Percentiles rank a stretch among this genome's conserved stretches.
phyloP scores from a whole-genome alignment of 2,797 vertebrate species.

The Gastrophryne carolinensis region DNA sequence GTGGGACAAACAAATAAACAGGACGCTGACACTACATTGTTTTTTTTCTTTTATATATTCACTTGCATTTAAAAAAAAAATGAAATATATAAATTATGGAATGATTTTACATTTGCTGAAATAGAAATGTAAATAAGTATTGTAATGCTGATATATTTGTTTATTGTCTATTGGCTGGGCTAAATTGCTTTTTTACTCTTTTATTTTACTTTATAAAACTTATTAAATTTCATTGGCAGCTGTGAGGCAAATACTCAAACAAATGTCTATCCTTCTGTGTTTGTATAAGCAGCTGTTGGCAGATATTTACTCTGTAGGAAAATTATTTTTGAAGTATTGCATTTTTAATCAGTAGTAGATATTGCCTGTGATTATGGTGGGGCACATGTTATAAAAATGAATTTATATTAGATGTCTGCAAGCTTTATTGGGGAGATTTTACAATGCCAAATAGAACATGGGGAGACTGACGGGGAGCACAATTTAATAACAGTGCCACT shows the following conservation, averaged over 20 bases:
- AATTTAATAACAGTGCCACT: too few species aligned
- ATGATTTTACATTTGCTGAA: not conserved
- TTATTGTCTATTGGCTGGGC: conserved; percentile 59
- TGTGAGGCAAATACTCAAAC: conserved; percentile 61
- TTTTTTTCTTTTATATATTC: too few species aligned
- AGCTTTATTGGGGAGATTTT: too few species aligned
- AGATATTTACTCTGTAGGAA: conserved; percentile 60
- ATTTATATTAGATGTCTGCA: too few species aligned
- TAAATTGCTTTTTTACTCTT: conserved; percentile 63
- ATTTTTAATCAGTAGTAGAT: conserved; percentile 31
- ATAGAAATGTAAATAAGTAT: conserved; percentile 44
- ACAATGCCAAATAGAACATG: too few species aligned
- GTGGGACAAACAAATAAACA: too few species aligned
- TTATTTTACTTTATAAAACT: conserved; percentile 69
- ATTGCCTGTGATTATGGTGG: not conserved
- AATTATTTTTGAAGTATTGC: conserved; percentile 56
- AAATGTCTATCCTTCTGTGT: conserved; percentile 54
- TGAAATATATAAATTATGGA: not conserved
- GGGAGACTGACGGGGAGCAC: too few species aligned
- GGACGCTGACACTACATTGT: too few species aligned
- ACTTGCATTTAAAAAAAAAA: not conserved
- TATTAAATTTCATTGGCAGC: conserved; percentile 69
- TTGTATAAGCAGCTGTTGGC: conserved; percentile 57
- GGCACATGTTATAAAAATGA: not conserved
- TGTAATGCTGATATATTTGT: conserved; percentile 54